These are phyloP conservation scores for Arbacia lixula DNA, from an alignment of 53 echinoderm and acorn worm species.

Conservation along the genomic window DNA sequence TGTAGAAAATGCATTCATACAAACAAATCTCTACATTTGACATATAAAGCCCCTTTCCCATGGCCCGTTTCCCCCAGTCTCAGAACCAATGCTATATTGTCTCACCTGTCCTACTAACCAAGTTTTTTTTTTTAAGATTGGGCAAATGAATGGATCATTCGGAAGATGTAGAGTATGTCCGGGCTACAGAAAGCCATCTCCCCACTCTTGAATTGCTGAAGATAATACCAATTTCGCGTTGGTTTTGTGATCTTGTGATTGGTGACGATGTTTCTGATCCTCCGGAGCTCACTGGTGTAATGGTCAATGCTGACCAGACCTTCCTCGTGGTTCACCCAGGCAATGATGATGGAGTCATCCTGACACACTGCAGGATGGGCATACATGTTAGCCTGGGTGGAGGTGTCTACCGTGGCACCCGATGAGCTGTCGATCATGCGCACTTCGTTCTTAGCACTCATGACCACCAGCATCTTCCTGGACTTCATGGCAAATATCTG, in stretches of 20 bases:
- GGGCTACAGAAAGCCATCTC: constrained; percentile 37
- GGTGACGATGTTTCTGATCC: not conserved
- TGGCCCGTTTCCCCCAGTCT: too few species aligned
- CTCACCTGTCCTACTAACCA: too few species aligned
- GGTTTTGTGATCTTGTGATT: not conserved
- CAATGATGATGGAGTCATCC: constrained; percentile 33
- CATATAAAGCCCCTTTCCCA: too few species aligned
- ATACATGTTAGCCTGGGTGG: not conserved
- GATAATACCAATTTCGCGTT: not conserved
- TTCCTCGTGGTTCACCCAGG: constrained; percentile 20
- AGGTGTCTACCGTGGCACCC: not conserved
- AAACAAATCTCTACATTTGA: too few species aligned
- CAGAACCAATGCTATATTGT: too few species aligned
- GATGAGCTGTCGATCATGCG: not conserved
- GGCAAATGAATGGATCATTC: too few species aligned
- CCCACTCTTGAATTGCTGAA: constrained; percentile 9
- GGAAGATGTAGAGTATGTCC: constrained; percentile 20
- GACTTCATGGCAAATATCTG: constrained; percentile 9
- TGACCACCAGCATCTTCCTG: not conserved
- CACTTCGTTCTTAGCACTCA: not conserved
- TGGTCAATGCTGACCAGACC: not conserved
- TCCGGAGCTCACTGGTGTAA: constrained; percentile 12
- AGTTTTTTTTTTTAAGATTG: too few species aligned
- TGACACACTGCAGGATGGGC: not conserved
- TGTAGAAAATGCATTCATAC: too few species aligned